These are phyloP conservation scores for Melanotaenia maccullochi DNA, from an alignment of 2,797 vertebrate species.

Conservation along the genomic window DNA sequence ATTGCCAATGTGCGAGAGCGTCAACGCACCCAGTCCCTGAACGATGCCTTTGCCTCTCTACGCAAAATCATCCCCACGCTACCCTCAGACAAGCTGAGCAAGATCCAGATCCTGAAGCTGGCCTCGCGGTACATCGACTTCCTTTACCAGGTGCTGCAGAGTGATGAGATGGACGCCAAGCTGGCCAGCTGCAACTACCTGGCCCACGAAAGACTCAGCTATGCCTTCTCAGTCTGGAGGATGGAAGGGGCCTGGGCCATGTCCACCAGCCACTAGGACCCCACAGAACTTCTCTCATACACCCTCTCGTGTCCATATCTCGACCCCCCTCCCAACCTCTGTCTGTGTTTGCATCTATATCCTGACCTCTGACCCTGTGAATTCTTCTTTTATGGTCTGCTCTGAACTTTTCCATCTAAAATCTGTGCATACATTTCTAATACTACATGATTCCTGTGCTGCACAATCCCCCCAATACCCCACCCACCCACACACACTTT, in stretches of 20 bases:
- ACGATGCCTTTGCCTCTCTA: constrained; percentile 88
- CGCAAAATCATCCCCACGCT: constrained; percentile 91
- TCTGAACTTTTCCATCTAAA: constrained; percentile 43
- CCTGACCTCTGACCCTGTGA: constrained; percentile 49
- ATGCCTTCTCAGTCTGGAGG: constrained; percentile 92
- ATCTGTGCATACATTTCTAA: constrained; percentile 30
- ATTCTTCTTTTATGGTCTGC: constrained; percentile 39
- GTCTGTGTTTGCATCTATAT: constrained; percentile 58
- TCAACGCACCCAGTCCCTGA: constrained; percentile 89
- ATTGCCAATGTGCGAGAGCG: constrained; percentile 90
- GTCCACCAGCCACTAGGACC: constrained; percentile 87
- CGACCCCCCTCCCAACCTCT: constrained; percentile 45
- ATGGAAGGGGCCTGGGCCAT: constrained; percentile 93
- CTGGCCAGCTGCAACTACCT: constrained; percentile 88
- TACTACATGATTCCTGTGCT: constrained; percentile 23
- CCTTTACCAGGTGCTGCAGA: constrained; percentile 91
- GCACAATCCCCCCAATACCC: constrained; percentile 6
- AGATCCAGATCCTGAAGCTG: constrained; percentile 91
- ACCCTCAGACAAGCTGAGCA: constrained; percentile 91
- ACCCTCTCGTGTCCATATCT: constrained; percentile 63
- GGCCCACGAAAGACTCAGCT: constrained; percentile 90
- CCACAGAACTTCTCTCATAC: constrained; percentile 50
- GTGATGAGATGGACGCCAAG: constrained; percentile 89
- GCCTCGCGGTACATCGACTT: constrained; percentile 91
- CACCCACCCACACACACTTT: no score